Base-by-base conservation (phyloP, 2,888 invertebrate genomes). In the Zygogramma bicolorata region DNA sequence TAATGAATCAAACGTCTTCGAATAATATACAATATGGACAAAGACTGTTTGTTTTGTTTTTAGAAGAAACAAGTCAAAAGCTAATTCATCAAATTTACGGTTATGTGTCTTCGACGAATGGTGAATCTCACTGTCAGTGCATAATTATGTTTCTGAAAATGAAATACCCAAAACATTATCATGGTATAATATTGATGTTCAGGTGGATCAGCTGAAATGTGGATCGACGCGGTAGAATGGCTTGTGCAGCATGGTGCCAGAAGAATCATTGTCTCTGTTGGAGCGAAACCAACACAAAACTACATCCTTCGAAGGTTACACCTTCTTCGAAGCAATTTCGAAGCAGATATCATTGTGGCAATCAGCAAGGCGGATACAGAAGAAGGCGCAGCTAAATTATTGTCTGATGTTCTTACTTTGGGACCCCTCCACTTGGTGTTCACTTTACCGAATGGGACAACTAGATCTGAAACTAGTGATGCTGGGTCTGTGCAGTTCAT, bases 241-340 rank as follows among this genome's bases (percentile, higher is more conserved):
- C 88, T 98, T 80, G 91, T 96, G 62, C 87, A 94, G 66, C 90
- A 97, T 73, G 97, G 97, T 0, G 97, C 94, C 0, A 90, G 90
- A 78, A 93, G 93, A 80, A 84, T 98, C 6, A 90, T 97, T 0
- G 89, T 97, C 0, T 94, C 94, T 0, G 95, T 96, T 0, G 92
- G 96, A 42, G 89, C 89, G 22, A 94, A 93, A 74, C 94, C 95
- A 18, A 96, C 96, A 85, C 96, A 97, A 84, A 88, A 91, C 22
- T 79, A 84, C 73, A 77, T 86, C 29, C 85, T 84, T 25, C 80
- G 86, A 15, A 79, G 86, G 6, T 72, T 87, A 3, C 75, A 81
- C 4, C 77, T 87, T 8, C 79, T 87, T 3, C 82, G 84, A 70
- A 74, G 77, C 3, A 82, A 85, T 67, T 87, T 81, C 71, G 80